Conservation (phyloP, 1,140 invertebrate genomes). For the Helicoverpa armigera region DNA sequence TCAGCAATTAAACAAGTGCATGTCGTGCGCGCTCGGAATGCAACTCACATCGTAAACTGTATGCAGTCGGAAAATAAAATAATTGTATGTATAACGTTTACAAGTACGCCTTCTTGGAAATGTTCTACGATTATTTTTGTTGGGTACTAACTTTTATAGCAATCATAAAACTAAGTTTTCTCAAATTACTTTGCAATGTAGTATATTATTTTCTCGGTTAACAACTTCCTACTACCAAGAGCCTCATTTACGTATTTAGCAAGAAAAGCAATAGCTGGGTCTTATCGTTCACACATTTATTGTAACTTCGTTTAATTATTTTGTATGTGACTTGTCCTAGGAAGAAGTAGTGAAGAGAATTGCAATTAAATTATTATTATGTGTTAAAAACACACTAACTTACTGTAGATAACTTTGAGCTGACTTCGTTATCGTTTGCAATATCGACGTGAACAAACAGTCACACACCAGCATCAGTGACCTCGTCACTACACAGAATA, state of each 20-base stretch:
- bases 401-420: not conserved
- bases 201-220: no score
- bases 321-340: no score
- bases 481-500: not conserved
- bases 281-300: no score
- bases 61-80: not conserved
- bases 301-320: no score
- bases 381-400: not conserved
- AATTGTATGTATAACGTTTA: constrained; percentile 9
- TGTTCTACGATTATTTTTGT: not conserved
- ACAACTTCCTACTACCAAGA: no score
- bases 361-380: not conserved
- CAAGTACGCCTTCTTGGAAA: not conserved
- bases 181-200: no score
- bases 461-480: not conserved
- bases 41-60: not conserved
- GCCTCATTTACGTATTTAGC: no score
- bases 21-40: not conserved
- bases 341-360: no score
- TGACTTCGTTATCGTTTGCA: not conserved
- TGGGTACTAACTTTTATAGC: no score
- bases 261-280: no score
- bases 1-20: not conserved
- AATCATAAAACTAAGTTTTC: no score
- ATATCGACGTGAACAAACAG: constrained; percentile 2